These are phyloP conservation scores for Augochlorella aurata DNA, from an alignment of 2,888 invertebrate species.

Conservation along the genomic window DNA sequence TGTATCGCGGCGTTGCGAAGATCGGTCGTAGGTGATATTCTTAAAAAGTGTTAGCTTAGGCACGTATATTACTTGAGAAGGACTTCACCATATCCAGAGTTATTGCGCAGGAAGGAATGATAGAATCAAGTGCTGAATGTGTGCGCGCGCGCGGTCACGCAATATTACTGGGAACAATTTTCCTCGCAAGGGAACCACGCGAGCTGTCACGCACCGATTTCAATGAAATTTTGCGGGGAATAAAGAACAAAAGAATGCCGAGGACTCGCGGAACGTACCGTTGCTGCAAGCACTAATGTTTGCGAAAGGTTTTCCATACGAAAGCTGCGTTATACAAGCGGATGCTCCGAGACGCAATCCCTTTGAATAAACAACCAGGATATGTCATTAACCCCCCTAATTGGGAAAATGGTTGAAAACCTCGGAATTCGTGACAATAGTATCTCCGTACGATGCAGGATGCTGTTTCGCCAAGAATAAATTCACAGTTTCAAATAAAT, in stretches of 20 bases:
- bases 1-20: not conserved
- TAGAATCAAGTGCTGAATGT: not conserved
- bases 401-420: not conserved
- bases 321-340: not conserved
- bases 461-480: not conserved
- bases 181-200: not conserved
- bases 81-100: slow-evolving; percentile 1
- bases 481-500: too few species aligned
- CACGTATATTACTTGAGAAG: slow-evolving; percentile 5
- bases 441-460: too few species aligned
- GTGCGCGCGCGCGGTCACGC: not conserved
- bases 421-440: too few species aligned
- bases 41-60: not conserved
- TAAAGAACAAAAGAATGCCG: slow-evolving; percentile 10
- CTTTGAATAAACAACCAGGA: not conserved
- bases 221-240: slow-evolving; percentile 12
- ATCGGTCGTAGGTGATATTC: not conserved
- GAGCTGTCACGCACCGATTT: slow-evolving; percentile 12
- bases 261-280: not conserved
- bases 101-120: slow-evolving; percentile 1
- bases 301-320: not conserved
- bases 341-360: not conserved
- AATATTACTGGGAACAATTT: slow-evolving; percentile 14
- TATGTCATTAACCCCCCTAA: not conserved
- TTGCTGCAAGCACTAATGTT: not conserved